These are phyloP conservation scores for Dreissena rostriformis DNA, from an alignment of 1,140 invertebrate genomes.

Conservation along the genomic window DNA sequence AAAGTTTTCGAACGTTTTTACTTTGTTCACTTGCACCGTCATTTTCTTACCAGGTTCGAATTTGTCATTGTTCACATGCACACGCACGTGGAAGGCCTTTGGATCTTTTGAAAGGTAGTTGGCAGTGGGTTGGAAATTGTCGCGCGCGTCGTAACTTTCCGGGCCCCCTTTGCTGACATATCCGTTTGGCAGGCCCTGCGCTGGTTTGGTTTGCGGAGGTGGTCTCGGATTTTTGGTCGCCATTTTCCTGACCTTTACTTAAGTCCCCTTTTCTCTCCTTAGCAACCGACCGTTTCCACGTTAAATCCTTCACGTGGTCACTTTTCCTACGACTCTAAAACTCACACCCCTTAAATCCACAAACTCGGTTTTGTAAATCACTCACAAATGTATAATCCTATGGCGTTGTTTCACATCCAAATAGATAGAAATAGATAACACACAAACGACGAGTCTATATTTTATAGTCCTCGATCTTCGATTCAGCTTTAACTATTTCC, in stretches of 20 bases:
- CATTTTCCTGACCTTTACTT: neutral
- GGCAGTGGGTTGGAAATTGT: neutral
- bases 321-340: neutral
- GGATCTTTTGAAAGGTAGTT: neutral
- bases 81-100: constrained; percentile 19
- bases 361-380: neutral
- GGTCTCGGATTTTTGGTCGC: constrained; percentile 1
- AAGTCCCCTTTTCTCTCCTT: neutral
- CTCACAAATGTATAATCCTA: neutral
- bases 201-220: neutral
- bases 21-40: constrained; percentile 5
- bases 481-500: neutral
- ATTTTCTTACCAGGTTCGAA: constrained; percentile 31
- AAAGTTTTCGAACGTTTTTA: constrained; percentile 40
- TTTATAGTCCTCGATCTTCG: neutral
- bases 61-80: constrained; percentile 26
- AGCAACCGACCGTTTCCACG: neutral
- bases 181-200: constrained; percentile 15
- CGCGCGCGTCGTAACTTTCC: constrained; percentile 15
- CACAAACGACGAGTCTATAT: no score
- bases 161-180: constrained; percentile 14
- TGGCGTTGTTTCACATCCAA: neutral
- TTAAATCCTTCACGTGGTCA: neutral
- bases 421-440: no score
- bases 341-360: neutral